Evolutionary conservation across 2,797 vertebrate species (phyloP).

Genomic region (Syngnathus acus): DNA sequence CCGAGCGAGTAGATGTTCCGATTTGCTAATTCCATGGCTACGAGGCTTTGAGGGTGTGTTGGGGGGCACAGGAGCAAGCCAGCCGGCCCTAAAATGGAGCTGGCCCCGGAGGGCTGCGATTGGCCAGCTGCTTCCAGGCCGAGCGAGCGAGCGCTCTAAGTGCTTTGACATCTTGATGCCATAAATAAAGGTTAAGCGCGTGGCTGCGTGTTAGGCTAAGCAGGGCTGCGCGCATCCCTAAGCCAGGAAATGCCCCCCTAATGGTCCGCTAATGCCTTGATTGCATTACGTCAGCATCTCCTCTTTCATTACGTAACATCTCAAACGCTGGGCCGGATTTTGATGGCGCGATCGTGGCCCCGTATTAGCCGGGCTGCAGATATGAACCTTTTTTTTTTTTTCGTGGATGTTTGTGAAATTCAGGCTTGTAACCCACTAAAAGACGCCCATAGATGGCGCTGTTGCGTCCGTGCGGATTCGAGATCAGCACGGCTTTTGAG

Average conservation of each 20-base stretch:
- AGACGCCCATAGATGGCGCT: neutral
- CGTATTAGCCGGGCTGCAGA: conserved; percentile 35
- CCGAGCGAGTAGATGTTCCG: neutral
- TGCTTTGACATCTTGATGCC: conserved; percentile 69
- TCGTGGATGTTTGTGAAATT: neutral
- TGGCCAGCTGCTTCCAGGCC: conserved; percentile 56
- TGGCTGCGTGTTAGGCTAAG: conserved; percentile 61
- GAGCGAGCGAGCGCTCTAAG: conserved; percentile 53
- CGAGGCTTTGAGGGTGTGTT: too few species aligned
- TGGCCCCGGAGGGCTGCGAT: conserved; percentile 20
- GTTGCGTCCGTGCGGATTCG: neutral
- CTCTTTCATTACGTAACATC: conserved; percentile 59
- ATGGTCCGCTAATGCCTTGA: conserved; percentile 72
- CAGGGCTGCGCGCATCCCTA: conserved; percentile 61
- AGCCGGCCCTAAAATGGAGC: conserved; percentile 24
- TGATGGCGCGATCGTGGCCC: conserved; percentile 52
- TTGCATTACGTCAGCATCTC: conserved; percentile 70
- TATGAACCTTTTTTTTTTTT: too few species aligned
- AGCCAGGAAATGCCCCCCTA: conserved; percentile 65
- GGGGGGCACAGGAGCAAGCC: too few species aligned
- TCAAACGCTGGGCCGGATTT: conserved; percentile 48
- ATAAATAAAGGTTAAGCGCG: conserved; percentile 69
- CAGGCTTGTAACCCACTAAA: neutral
- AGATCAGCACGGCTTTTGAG: neutral
- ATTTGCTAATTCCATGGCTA: neutral